phyloP scores from a whole-genome alignment of 2,797 vertebrate genomes.

The Lutjanus argentimaculatus region DNA sequence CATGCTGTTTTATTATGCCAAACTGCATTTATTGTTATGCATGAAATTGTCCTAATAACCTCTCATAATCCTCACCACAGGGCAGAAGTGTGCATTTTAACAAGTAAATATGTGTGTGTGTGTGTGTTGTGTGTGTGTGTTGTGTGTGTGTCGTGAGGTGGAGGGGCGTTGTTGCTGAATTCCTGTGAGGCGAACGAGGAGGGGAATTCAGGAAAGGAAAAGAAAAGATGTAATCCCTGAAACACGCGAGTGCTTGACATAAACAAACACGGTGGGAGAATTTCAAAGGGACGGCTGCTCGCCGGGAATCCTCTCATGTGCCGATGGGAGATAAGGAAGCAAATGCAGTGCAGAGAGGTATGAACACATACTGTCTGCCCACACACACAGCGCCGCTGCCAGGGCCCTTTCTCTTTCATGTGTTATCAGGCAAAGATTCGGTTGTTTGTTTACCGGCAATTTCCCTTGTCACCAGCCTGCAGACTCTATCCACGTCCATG shows the following conservation, averaged over 20 bases:
- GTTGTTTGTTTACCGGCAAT: conserved; percentile 74
- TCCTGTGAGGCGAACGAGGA: conserved; percentile 57
- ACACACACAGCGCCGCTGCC: conserved; percentile 53
- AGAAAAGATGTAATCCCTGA: conserved; percentile 80
- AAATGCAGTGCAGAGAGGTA: conserved; percentile 49
- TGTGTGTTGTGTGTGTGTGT: too few species aligned
- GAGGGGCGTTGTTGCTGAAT: conserved; percentile 44
- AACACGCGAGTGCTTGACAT: conserved; percentile 77
- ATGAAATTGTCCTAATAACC: conserved; percentile 40
- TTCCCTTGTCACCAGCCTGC: conserved; percentile 50
- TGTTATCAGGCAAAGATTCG: conserved; percentile 54
- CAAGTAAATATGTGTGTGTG: conserved; percentile 21
- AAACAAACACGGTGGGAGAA: conserved; percentile 77
- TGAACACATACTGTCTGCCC: conserved; percentile 49
- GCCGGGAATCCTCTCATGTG: conserved; percentile 64
- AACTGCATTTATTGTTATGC: conserved; percentile 12
- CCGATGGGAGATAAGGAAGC: conserved; percentile 72
- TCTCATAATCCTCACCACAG: conserved; percentile 16
- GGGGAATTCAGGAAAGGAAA: conserved; percentile 68
- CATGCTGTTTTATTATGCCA: not conserved
- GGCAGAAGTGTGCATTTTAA: conserved; percentile 25
- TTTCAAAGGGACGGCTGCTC: conserved; percentile 74
- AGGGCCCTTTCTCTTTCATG: conserved; percentile 60
- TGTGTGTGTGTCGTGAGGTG: conserved; percentile 25
- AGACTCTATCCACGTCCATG: conserved; percentile 25